These are phyloP conservation scores for Uropetala carovei DNA, from an alignment of 2,888 invertebrate species.

Conservation along the genomic window DNA sequence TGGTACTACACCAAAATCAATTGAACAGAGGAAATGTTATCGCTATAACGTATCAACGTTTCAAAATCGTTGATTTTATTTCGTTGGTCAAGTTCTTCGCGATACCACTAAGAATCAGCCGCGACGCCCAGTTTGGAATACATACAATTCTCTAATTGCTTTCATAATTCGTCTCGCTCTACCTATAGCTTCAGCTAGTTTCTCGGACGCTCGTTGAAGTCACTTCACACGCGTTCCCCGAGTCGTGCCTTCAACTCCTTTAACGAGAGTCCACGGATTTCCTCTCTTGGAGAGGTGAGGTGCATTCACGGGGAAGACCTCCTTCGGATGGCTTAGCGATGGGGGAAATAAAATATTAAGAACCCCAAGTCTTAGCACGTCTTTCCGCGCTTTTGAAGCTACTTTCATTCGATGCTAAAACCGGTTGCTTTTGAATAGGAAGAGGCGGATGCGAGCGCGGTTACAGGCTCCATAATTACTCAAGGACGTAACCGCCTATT, in stretches of 20 bases:
- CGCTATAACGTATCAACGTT: no score
- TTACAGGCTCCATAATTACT: constrained; percentile 8
- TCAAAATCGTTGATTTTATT: no score
- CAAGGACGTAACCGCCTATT: constrained; percentile 13
- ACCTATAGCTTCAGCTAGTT: not conserved
- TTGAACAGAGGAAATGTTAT: no score
- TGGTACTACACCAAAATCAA: no score
- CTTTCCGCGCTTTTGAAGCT: constrained; percentile 26
- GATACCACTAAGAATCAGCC: no score
- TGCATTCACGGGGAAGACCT: no score
- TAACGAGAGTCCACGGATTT: not conserved
- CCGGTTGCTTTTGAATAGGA: constrained; percentile 43
- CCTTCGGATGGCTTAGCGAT: no score
- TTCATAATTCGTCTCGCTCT: no score
- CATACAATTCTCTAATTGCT: no score
- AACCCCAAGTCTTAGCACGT: not conserved
- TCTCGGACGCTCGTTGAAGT: not conserved
- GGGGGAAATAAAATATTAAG: not conserved
- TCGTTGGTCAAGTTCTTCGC: no score
- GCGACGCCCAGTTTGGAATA: no score
- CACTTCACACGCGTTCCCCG: not conserved
- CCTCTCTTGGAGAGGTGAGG: not conserved
- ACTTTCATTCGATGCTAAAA: constrained; percentile 27
- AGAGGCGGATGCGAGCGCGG: constrained; percentile 16
- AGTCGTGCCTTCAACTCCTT: not conserved